Evolutionary conservation across 2,888 invertebrate species (phyloP).

Genomic region (Baccha elongata): DNA sequence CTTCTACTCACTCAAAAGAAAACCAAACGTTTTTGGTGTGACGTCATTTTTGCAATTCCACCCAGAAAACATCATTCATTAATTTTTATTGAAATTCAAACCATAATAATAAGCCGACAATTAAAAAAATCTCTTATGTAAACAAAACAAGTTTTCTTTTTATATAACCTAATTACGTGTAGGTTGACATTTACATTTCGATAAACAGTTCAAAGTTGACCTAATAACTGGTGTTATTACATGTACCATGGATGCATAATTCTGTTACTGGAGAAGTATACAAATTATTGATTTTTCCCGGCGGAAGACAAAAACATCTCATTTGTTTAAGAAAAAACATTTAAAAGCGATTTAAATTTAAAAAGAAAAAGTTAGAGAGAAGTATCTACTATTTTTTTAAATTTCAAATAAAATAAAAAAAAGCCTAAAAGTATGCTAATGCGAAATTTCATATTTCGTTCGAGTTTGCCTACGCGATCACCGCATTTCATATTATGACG

Average conservation of each 20-base stretch:
- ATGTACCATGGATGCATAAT: too few relatives aligned
- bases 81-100: neutral
- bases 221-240: neutral
- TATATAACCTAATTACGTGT: too few relatives aligned
- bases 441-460: conserved; percentile 78
- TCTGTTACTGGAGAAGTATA: neutral
- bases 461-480: conserved; percentile 77
- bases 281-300: conserved; percentile 29
- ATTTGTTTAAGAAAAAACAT: neutral
- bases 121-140: conserved; percentile 14
- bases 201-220: neutral
- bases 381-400: neutral
- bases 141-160: conserved; percentile 44
- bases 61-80: conserved; percentile 19
- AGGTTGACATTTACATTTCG: too few relatives aligned
- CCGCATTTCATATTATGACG: conserved; percentile 78
- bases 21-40: neutral
- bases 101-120: conserved; percentile 22
- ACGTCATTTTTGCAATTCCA: neutral
- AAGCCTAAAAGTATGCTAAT: conserved; percentile 77
- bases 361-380: conserved; percentile 26
- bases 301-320: neutral
- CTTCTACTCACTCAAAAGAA: too few relatives aligned
- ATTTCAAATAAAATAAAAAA: conserved; percentile 7
- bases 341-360: too few relatives aligned